Evolutionary conservation across 2,888 invertebrate species (phyloP).

Genomic region (Harpagoxenus sublaevis): DNA sequence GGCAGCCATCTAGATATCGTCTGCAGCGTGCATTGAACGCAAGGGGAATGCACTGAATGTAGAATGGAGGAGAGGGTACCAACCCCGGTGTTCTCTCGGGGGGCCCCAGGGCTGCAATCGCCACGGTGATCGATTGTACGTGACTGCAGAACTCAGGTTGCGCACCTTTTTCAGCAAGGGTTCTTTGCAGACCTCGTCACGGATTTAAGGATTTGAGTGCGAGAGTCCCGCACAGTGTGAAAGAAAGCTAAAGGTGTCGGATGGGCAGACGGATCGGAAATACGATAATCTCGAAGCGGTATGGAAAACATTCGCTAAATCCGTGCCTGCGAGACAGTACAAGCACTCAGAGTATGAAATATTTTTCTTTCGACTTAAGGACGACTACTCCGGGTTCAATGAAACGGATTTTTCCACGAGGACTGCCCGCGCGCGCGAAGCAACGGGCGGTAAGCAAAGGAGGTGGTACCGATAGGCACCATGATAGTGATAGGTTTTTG

Average conservation of each 20-base stretch:
- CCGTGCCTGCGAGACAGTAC: constrained; percentile 72
- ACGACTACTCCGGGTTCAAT: constrained; percentile 87
- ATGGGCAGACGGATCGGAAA: background rate
- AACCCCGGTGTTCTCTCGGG: constrained; percentile 65
- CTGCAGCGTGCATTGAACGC: constrained; percentile 77
- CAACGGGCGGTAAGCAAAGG: constrained; percentile 53
- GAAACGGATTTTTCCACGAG: constrained; percentile 82
- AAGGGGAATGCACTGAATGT: constrained; percentile 77
- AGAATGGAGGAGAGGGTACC: constrained; percentile 71
- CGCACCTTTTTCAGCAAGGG: background rate
- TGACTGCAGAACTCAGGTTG: background rate
- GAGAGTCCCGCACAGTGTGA: background rate
- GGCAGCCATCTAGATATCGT: constrained; percentile 79
- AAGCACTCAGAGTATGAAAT: constrained; percentile 85
- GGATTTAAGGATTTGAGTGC: background rate
- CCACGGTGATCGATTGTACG: constrained; percentile 51
- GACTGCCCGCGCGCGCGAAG: constrained; percentile 57
- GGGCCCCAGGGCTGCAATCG: constrained; percentile 71
- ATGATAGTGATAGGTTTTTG: constrained; percentile 68
- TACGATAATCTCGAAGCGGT: background rate
- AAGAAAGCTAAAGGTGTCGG: background rate
- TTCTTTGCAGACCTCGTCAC: constrained; percentile 2
- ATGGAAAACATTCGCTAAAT: constrained; percentile 62
- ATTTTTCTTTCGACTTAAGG: constrained; percentile 88
- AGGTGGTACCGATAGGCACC: constrained; percentile 37